Evolutionary conservation across 1,140 invertebrate genomes (phyloP).

Genomic region (Homarus americanus): DNA sequence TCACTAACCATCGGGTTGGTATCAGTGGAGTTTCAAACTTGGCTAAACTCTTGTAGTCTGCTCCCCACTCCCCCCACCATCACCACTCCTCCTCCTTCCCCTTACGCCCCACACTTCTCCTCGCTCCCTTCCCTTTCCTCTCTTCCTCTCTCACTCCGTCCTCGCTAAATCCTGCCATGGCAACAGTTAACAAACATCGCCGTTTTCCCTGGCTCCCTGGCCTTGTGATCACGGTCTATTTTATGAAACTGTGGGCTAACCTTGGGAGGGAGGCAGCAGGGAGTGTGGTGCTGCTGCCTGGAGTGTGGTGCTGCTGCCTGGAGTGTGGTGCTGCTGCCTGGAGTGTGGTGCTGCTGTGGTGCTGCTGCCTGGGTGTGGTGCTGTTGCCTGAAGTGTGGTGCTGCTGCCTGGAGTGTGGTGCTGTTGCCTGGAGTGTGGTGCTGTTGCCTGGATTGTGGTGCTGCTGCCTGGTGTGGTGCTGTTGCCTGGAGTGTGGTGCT

Average conservation of each 20-base stretch:
- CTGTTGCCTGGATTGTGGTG: too few species aligned
- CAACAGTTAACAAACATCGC: conserved; percentile 30
- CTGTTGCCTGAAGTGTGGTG: too few species aligned
- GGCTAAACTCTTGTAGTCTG: conserved; percentile 37
- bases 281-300: too few species aligned
- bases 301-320: too few species aligned
- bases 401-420: too few species aligned
- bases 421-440: too few species aligned
- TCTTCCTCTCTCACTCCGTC: background rate
- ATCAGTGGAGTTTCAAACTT: conserved; percentile 41
- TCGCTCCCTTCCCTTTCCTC: background rate
- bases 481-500: too few species aligned
- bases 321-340: too few species aligned
- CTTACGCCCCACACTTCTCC: background rate
- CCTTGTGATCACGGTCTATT: background rate
- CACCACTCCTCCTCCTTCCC: background rate
- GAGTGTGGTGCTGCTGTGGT: too few species aligned
- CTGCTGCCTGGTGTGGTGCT: too few species aligned
- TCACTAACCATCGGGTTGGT: background rate
- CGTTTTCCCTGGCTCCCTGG: background rate
- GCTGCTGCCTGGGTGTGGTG: too few species aligned
- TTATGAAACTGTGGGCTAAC: background rate
- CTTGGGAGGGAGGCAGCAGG: background rate
- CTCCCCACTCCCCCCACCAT: background rate
- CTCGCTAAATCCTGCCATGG: conserved; percentile 16